phyloP scores from a whole-genome alignment of 2,113 vertebrate genomes.

The Forbesichthys agassizii region DNA sequence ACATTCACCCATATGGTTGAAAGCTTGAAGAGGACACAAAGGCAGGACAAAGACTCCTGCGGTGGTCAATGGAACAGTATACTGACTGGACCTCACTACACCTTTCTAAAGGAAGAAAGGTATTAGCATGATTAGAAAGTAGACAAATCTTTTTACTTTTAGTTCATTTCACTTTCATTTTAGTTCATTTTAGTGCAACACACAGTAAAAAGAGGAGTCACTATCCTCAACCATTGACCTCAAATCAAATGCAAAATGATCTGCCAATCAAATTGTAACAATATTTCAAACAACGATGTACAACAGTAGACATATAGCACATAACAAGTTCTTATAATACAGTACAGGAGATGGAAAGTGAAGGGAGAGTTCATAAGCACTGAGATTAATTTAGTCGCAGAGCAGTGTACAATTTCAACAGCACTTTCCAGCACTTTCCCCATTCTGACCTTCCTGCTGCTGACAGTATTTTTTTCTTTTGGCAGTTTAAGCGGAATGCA shows the following conservation, averaged over 20 bases:
- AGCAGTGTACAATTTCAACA: constrained; percentile 2
- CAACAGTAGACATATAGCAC: no score
- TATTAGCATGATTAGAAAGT: no score
- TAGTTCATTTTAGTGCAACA: no score
- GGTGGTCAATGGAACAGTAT: neutral
- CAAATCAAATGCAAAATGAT: no score
- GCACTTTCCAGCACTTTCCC: constrained; percentile 6
- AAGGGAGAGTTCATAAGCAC: neutral
- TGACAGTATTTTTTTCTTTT: constrained; percentile 35
- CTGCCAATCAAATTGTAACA: no score
- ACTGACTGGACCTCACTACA: constrained; percentile 17
- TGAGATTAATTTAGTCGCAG: constrained; percentile 6
- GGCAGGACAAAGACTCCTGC: neutral
- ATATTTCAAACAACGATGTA: constrained; percentile 11
- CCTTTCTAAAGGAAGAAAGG: neutral
- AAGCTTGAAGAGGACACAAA: constrained; percentile 9
- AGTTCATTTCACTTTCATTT: no score
- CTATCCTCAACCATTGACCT: no score
- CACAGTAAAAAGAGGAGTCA: no score
- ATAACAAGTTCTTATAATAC: neutral
- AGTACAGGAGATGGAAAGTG: neutral
- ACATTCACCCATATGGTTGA: neutral
- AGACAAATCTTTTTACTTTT: no score
- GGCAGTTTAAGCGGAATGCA: constrained; percentile 27
- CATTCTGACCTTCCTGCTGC: constrained; percentile 40